Base-by-base conservation (phyloP, 2,113 vertebrate genomes). In the Fulmarus glacialis region DNA sequence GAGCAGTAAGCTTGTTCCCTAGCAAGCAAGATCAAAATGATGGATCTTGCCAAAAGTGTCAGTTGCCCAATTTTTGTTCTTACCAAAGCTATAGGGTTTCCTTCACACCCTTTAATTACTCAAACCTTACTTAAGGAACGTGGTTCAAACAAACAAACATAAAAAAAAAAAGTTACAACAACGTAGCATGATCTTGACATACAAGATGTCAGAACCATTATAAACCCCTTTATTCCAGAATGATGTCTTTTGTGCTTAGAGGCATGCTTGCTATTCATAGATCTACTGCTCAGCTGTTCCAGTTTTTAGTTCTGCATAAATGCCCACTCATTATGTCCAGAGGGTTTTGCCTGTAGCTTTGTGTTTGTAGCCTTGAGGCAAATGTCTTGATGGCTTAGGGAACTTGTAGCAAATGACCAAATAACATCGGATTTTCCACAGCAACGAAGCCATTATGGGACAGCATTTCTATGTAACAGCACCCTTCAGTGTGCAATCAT, bases 261-360 rank as follows among this genome's bases (percentile, higher is more conserved):
- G 98, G 95, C 97, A 97, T 97, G 97, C 97, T 97, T 97, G 91
- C 98, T 97, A 97, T 98, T 98, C 98, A 98, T 97, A 98, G 97
- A 97, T 96, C 96, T 50, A 96, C 96, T 95, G 97, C 98, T 98
- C 98, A 98, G 98, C 98, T 98, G 98, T 98, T 98, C 97, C 97
- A 97, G 97, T 97, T 98, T 97, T 98, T 98, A 98, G 97, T 98
- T 98, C 97, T 98, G 98, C 98, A 98, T 98, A 98, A 98, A 98
- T 98, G 98, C 97, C 97, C 98, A 98, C 97, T 98, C 97, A 95
- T 97, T 97, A 96, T 96, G 97, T 97, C 98, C 98, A 97, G 96
- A 98, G 98, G 98, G 98, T 97, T 97, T 98, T 98, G 96, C 98
- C 98, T 97, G 97, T 98, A 98, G 98, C 98, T 98, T 98, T 98